Percentiles rank a stretch among this genome's conserved stretches.
Conservation (phyloP, 2,797 vertebrate genomes). For the Protosalanx chinensis region DNA sequence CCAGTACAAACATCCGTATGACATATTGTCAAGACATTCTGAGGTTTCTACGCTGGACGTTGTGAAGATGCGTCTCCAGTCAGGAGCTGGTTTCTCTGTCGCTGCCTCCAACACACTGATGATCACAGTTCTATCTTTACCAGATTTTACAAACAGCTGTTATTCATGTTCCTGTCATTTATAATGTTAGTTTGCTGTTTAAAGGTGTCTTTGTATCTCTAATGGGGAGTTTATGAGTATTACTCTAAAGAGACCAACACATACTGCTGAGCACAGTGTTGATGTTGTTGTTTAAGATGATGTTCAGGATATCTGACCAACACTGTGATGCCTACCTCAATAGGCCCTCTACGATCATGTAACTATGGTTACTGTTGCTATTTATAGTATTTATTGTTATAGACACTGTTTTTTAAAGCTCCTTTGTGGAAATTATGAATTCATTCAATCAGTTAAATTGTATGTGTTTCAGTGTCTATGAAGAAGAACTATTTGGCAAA, state of each 20-base stretch:
- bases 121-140: no score
- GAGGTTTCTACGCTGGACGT: conserved; percentile 37
- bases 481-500: neutral
- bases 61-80: conserved; percentile 21
- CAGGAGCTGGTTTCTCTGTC: conserved; percentile 28
- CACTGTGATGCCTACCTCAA: conserved; percentile 53
- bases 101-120: no score
- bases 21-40: conserved; percentile 71
- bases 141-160: conserved; percentile 40
- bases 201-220: conserved; percentile 26
- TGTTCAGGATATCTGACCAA: neutral
- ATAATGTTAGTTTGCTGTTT: conserved; percentile 43
- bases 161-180: conserved; percentile 21
- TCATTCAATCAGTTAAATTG: neutral
- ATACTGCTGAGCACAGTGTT: conserved; percentile 69
- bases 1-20: conserved; percentile 61
- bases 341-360: conserved; percentile 33
- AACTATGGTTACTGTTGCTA: conserved; percentile 36
- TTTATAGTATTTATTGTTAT: conserved; percentile 26
- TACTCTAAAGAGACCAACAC: conserved; percentile 37
- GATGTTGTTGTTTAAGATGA: conserved; percentile 23
- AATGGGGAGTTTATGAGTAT: conserved; percentile 31
- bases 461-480: neutral
- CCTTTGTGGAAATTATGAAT: neutral
- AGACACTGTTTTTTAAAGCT: neutral